Base-by-base conservation (phyloP, 2,888 invertebrate species). In the Cephonodes hylas region DNA sequence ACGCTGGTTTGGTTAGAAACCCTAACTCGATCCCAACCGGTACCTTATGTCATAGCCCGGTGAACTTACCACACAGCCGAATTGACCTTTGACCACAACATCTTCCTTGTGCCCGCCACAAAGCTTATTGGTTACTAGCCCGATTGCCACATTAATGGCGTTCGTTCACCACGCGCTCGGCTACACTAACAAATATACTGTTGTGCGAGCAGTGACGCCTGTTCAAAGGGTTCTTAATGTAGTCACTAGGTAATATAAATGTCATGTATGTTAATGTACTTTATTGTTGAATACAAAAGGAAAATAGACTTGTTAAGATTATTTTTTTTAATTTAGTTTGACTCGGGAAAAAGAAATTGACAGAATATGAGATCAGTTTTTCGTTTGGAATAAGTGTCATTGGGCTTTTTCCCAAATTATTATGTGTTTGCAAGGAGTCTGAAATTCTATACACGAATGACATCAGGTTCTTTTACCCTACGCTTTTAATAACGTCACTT, bases 71-170 rank as follows among this genome's bases (percentile, higher is more conserved):
- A 53, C 15, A 27, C 58, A 42, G 27, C 44, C 23, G 44, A 59
- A 20, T 34, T 45, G 46, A 61, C 61, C 61, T 58, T 31, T 45
- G 46, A 61, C 58, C 42, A 38, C 45, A 45, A 31, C 38, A 53
- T 27, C 53, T 61, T 44, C 42, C 57, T 61, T 61, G 44, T 44
- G 3, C 38, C 38, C 23, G 15, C 20, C 27, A 25, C 58, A 13
- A 18, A 59, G 27, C 8, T 27, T 23, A 18, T 27, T 18, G 58
- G 57, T 45, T 27, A 57, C 18, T 57, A n/a, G 34, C 22, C 18
- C 23, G 27, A 59, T 44, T 53, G 38, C 8, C 38, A 38, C 10
- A 10, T 38, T 8, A 38, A 38, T n/a, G n/a, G 38, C 38, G 38
- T 4, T 10, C 38, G 38, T 4, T n/a, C 38, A 38, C 38, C 38